Evolutionary conservation across 2,113 vertebrate genomes (phyloP).

Genomic region (Eclectus roratus): DNA sequence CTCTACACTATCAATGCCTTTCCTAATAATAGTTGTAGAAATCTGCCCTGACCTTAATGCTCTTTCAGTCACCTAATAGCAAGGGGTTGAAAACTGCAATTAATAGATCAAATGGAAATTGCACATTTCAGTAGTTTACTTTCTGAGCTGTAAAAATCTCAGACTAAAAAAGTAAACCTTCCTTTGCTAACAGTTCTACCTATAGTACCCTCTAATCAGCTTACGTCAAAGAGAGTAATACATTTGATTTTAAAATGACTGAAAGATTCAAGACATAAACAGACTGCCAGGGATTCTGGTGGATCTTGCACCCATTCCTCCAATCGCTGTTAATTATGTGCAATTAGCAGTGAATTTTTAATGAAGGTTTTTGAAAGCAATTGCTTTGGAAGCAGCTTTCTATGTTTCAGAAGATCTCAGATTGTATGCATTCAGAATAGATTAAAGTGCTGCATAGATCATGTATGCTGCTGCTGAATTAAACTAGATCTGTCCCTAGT

Average conservation of each 20-base stretch:
- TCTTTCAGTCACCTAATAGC: background rate
- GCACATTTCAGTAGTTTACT: background rate
- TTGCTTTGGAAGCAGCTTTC: slow-evolving; percentile 16
- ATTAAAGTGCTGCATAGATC: background rate
- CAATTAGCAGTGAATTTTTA: slow-evolving; percentile 39
- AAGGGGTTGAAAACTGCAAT: slow-evolving; percentile 9
- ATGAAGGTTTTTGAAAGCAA: background rate
- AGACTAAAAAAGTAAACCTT: background rate
- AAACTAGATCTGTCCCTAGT: background rate
- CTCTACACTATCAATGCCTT: background rate
- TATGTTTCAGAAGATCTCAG: background rate
- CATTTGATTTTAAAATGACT: background rate
- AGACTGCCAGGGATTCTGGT: background rate
- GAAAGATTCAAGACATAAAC: background rate
- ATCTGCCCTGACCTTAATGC: background rate
- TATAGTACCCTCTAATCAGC: background rate
- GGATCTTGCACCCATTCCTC: background rate
- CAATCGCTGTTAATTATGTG: background rate
- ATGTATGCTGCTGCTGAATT: background rate
- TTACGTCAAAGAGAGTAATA: background rate
- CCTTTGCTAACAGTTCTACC: background rate
- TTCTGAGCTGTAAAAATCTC: background rate
- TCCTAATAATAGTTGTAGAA: background rate
- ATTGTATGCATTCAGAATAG: background rate
- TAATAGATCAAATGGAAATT: background rate